Evolutionary conservation across 2,797 vertebrate genomes (phyloP).

Genomic region (Decapterus maruadsi): DNA sequence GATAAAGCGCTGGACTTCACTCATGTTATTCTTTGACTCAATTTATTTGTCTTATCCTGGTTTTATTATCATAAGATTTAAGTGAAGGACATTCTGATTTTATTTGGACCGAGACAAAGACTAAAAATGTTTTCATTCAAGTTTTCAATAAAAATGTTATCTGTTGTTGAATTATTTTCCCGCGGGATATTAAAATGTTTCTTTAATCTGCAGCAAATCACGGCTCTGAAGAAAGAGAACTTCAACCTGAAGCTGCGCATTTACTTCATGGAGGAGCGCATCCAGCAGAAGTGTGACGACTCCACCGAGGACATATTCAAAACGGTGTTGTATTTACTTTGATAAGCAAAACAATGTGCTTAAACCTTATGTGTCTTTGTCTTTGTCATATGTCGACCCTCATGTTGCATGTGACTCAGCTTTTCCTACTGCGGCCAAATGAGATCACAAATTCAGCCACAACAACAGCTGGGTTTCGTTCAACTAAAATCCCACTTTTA

Average conservation of each 20-base stretch:
- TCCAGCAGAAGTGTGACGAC: slow-evolving; percentile 95
- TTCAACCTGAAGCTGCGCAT: slow-evolving; percentile 98
- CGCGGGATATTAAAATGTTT: slow-evolving; percentile 6
- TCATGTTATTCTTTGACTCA: slow-evolving; percentile 11
- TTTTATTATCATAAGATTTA: slow-evolving; percentile 3
- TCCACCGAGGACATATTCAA: slow-evolving; percentile 94
- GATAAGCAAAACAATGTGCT: neutral
- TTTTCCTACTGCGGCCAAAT: slow-evolving; percentile 25
- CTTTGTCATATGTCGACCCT: slow-evolving; percentile 16
- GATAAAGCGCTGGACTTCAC: slow-evolving; percentile 1
- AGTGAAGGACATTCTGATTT: slow-evolving; percentile 18
- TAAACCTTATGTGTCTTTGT: neutral
- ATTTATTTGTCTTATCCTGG: slow-evolving; percentile 17
- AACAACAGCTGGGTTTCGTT: slow-evolving; percentile 57
- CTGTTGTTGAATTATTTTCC: neutral
- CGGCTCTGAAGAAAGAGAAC: slow-evolving; percentile 97
- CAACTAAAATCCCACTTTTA: slow-evolving; percentile 6
- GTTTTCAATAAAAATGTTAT: neutral
- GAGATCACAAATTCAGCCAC: slow-evolving; percentile 36
- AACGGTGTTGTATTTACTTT: slow-evolving; percentile 83
- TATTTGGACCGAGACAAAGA: neutral
- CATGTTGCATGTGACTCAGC: slow-evolving; percentile 36
- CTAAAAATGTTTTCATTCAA: neutral
- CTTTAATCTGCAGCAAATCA: slow-evolving; percentile 90
- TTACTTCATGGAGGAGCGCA: slow-evolving; percentile 96